Conservation (phyloP, 2,113 vertebrate species). For the Chloropsis cyanopogon region DNA sequence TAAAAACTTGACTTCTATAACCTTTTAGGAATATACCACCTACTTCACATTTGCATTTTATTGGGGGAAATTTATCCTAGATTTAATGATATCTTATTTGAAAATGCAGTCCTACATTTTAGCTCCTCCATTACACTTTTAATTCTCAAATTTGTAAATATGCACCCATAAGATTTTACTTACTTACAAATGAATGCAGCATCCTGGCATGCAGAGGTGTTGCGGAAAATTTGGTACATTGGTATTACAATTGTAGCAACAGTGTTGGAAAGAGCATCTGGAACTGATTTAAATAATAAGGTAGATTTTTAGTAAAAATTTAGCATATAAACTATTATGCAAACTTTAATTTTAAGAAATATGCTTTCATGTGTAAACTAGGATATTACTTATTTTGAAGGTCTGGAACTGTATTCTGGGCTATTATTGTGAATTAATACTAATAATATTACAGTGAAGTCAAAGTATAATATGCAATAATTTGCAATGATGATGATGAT, state of each 20-base stretch:
- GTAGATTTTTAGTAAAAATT: background rate
- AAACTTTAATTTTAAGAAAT: background rate
- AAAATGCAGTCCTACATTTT: background rate
- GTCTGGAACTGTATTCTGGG: background rate
- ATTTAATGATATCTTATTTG: background rate
- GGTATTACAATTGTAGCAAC: background rate
- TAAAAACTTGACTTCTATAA: background rate
- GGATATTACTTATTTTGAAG: background rate
- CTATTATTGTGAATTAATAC: background rate
- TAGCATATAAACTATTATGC: background rate
- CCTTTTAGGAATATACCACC: background rate
- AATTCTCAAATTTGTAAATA: background rate
- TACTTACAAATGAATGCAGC: background rate
- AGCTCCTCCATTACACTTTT: background rate
- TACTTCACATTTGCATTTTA: background rate
- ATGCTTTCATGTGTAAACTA: background rate
- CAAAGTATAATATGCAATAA: background rate
- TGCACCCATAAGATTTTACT: background rate
- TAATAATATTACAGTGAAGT: background rate
- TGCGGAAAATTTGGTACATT: background rate
- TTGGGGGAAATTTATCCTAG: background rate
- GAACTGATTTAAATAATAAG: background rate
- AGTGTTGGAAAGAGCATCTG: background rate
- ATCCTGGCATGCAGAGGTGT: background rate
- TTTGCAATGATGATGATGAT: background rate